Base-by-base conservation (phyloP, 2,888 invertebrate species). In the Melanophora roralis region DNA sequence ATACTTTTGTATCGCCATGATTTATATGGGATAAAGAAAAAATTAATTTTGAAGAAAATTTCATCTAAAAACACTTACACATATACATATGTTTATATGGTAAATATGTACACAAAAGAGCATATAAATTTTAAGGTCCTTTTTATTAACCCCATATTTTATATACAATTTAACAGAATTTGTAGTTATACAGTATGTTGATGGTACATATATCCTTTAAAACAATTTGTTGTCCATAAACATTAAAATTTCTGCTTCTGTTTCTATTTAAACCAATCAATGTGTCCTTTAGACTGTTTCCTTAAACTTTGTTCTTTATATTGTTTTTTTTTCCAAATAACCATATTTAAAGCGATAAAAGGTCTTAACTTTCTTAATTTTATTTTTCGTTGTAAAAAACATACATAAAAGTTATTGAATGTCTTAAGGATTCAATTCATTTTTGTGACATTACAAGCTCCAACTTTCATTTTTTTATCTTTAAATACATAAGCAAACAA, bases 311-410 rank as follows among this genome's bases (percentile, higher is more conserved):
- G 34, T 60, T 68, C 51, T 67, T 60, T 49, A 49, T 65, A 38
- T 36, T 32, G 19, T 45, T 14, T 38, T 60, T 60, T 62, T 78
- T 78, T 72, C 78, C 81, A 83, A 86, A 85, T 85, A 86, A 84
- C 83, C 85, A 84, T 88, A 87, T 87, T 86, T 86, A 84, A 85
- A 85, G 85, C 85, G 85, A 87, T 85, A 87, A 87, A 87, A 87
- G 82, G 83, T 83, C 82, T 79, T 81, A 80, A 80, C 71, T 77
- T 80, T 82, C 55, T 71, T 68, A 27, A 5, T 27, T 27, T 27
- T 6, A 27, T 43, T 23, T 32, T 45, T 76, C 32, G 47, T 65
- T 14, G n/a, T 65, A 57, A 9, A 65, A 32, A 40, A 82, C 83
- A 84, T 27, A 68, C 60, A 69, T n/a, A 51, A 47, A 80, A 87